Base-by-base conservation (phyloP, 2,113 vertebrate genomes). In the Xyliphius kryptos region DNA sequence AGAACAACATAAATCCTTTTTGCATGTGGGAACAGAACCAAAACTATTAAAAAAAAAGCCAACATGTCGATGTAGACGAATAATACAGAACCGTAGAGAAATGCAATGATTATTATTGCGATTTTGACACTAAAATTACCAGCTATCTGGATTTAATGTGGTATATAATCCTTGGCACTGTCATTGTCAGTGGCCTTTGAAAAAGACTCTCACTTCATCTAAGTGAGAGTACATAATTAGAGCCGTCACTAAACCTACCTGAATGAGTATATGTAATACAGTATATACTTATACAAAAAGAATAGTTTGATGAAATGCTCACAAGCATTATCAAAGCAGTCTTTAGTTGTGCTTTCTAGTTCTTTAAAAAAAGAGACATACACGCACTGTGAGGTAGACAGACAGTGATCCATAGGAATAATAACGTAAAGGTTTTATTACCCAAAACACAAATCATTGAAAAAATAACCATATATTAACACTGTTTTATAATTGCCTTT, bases 31-130 rank as follows among this genome's bases (percentile, higher is more conserved):
- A 61, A 6, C 38, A 57, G 6, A 43, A 9, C 21, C 20, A 37
- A 17, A 8, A 6, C 51, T 53, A 12, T 14, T n/a, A 26, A 22
- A 53, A 15, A 48, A 26, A 36, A 17, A 36, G 26, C 8, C 21
- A 1, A 13, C 9, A 15, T 10, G 9, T 38, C 9, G 10, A 41
- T 41, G 2, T 41, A 14, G 13, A 41, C 14, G 6, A n/a, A 14
- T 20, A 21, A 41, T n/a, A 13, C 1, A 14, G 1, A 10, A 37
- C 9, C 22, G 19, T 6, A 14, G 10, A 9, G 21, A 7, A 56
- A 41, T 41, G 14, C 53, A 40, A 43, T 76, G 71, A 60, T 51
- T 26, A 69, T 51, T 49, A 73, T 75, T 72, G 69, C 71, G 72
- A 72, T 54, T n/a, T n/a, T 1, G 44, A 74, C 68, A 68, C 48